phyloP scores from a whole-genome alignment of 2,888 invertebrate genomes.

The Ichneumoninae sp. region DNA sequence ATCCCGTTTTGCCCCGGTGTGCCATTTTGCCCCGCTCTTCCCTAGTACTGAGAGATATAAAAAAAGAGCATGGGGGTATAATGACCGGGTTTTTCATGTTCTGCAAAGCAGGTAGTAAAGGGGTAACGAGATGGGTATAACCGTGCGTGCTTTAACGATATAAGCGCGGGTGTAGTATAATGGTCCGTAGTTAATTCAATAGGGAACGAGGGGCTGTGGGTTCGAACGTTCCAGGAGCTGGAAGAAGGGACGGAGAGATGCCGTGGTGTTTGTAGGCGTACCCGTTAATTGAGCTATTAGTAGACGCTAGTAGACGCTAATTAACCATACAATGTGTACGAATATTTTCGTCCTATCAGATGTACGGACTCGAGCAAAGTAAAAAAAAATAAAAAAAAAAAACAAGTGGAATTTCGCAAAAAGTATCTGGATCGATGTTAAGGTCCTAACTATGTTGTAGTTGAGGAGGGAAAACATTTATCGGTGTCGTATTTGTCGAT shows the following conservation, averaged over 20 bases:
- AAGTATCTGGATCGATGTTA: conserved; percentile 16
- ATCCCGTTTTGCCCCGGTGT: too few species aligned
- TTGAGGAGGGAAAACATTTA: background rate
- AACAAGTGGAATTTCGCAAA: background rate
- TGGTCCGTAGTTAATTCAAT: conserved; percentile 69
- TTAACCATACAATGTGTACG: conserved; percentile 55
- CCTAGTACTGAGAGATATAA: conserved; percentile 4
- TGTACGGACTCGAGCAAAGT: background rate
- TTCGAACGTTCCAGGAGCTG: conserved; percentile 25
- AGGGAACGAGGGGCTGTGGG: conserved; percentile 45
- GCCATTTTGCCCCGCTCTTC: too few species aligned
- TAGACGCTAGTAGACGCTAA: conserved; percentile 69
- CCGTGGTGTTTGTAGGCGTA: conserved; percentile 1
- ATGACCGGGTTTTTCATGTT: conserved; percentile 32
- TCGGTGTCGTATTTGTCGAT: background rate
- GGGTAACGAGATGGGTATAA: conserved; percentile 34
- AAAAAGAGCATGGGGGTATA: conserved; percentile 13
- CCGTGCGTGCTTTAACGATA: conserved; percentile 65
- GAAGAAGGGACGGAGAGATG: conserved; percentile 22
- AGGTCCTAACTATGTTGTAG: background rate
- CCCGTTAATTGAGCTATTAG: conserved; percentile 72
- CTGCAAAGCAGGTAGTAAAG: conserved; percentile 21
- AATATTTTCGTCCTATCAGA: conserved; percentile 35
- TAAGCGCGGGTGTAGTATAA: conserved; percentile 63
- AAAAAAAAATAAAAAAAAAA: conserved; percentile 1